phyloP scores from a whole-genome alignment of 2,113 vertebrate species.

The Taurulus bubalis region DNA sequence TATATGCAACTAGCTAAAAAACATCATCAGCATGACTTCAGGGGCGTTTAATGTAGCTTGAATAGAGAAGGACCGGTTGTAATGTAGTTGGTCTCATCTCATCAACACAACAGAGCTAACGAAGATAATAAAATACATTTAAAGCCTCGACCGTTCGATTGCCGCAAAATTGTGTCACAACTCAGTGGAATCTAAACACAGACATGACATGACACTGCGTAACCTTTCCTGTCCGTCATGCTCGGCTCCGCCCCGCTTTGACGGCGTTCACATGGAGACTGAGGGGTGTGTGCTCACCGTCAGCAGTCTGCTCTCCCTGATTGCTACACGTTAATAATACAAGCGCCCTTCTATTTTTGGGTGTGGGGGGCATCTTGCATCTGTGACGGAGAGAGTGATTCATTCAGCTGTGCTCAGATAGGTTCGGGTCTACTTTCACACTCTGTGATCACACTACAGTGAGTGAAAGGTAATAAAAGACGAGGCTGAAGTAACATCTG shows the following conservation, averaged over 20 bases:
- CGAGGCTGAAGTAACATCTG: neutral
- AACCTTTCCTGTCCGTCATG: conserved; percentile 14
- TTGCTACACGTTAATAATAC: conserved; percentile 62
- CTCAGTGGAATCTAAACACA: no score
- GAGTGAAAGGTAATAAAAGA: neutral
- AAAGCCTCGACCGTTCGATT: no score
- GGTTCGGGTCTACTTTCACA: conserved; percentile 25
- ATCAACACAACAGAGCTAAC: no score
- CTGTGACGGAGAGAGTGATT: conserved; percentile 50
- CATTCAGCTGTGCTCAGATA: conserved; percentile 21
- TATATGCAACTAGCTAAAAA: no score
- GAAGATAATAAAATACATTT: no score
- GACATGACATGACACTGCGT: neutral
- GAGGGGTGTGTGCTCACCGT: conserved; percentile 23
- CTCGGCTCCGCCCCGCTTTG: neutral
- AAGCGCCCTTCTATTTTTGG: conserved; percentile 47
- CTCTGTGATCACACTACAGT: conserved; percentile 2
- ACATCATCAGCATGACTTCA: neutral
- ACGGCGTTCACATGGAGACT: neutral
- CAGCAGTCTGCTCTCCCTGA: conserved; percentile 34
- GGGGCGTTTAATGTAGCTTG: neutral
- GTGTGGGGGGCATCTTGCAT: conserved; percentile 9
- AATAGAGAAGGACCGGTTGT: no score
- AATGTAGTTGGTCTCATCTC: no score
- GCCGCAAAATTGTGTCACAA: no score